Base-by-base conservation (phyloP, 2,797 vertebrate species). In the Psittacula echo region DNA sequence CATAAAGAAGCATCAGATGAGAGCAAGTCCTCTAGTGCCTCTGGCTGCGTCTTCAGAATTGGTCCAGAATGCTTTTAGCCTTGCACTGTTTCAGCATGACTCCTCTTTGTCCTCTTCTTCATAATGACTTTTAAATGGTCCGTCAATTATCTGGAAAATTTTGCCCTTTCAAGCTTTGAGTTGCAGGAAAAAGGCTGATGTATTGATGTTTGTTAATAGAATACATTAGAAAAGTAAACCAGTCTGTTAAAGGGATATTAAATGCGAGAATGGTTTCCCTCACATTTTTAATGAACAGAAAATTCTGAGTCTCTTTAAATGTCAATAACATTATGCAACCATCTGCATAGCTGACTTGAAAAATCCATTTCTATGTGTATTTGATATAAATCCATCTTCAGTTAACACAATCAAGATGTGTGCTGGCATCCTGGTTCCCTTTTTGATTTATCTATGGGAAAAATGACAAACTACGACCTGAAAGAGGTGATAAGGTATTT, bases 121-220 rank as follows among this genome's bases (percentile, higher is more conserved):
- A 17, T 71, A 73, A 87, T 32, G 60, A 70, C 50, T 90, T 84
- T 60, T 64, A 71, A 89, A 94, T 74, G n/a, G 24, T 73, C 41
- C 41, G 79, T 76, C 90, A 67, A 51, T 92, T 93, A 85, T 45
- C 56, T 64, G 60, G 64, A 93, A 95, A 64, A 80, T 60, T 68
- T 88, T 1, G 3, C n/a, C 68, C 53, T 86, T 87, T 64, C 75
- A 94, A 85, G 70, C 30, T 86, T 60, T 89, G 51, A 41, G 58
- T 90, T 54, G 67, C 42, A 76, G 60, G 37, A 39, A 94, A 93
- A 93, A 92, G 85, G 74, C 51, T 89, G 88, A 79, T 85, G 37
- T 87, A 56, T 42, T 89, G 81, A 73, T 87, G 77, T 30, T 89
- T 90, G 60, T 54, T 90, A 82, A 73, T 67, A 82, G 29, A 75